A percentile compares a stretch with the other conserved stretches of the same genome.
These are phyloP conservation scores for Clivina fossor DNA, from an alignment of 2,888 invertebrate species.

Conservation along the genomic window DNA sequence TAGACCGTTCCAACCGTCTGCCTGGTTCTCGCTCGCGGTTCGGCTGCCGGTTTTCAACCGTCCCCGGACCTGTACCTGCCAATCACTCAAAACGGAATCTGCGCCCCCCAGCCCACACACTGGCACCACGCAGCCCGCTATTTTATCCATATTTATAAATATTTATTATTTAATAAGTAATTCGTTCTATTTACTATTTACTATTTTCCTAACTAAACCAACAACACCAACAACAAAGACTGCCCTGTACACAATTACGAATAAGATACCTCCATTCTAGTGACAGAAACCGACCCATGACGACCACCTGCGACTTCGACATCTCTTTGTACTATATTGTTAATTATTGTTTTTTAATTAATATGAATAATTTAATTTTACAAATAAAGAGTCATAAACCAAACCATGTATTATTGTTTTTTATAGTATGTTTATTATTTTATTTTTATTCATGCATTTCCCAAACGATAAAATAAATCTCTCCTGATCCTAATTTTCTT, in stretches of 20 bases:
- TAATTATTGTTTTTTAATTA: slow-evolving; percentile 31
- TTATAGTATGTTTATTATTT: neutral
- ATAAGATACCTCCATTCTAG: slow-evolving; percentile 29
- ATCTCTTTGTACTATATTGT: slow-evolving; percentile 35
- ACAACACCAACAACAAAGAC: slow-evolving; percentile 25
- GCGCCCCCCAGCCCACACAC: slow-evolving; percentile 20
- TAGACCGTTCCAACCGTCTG: neutral
- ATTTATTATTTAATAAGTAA: slow-evolving; percentile 30
- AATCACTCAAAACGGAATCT: slow-evolving; percentile 48
- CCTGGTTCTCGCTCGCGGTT: neutral
- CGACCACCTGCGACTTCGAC: slow-evolving; percentile 18
- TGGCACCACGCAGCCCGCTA: slow-evolving; percentile 13
- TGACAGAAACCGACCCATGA: slow-evolving; percentile 21
- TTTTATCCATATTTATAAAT: slow-evolving; percentile 32
- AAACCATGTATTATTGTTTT: slow-evolving; percentile 7
- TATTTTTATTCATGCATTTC: slow-evolving; percentile 1
- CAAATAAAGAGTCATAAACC: slow-evolving; percentile 30
- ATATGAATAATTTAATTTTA: slow-evolving; percentile 32
- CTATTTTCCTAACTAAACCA: slow-evolving; percentile 29
- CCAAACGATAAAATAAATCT: no score
- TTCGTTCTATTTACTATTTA: slow-evolving; percentile 29
- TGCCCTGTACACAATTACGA: slow-evolving; percentile 15
- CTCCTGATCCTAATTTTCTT: no score
- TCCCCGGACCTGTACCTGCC: slow-evolving; percentile 51
- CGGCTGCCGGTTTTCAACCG: slow-evolving; percentile 9